Evolutionary conservation across 2,888 invertebrate species (phyloP).

Genomic region (Nipponacmea schrenckii): DNA sequence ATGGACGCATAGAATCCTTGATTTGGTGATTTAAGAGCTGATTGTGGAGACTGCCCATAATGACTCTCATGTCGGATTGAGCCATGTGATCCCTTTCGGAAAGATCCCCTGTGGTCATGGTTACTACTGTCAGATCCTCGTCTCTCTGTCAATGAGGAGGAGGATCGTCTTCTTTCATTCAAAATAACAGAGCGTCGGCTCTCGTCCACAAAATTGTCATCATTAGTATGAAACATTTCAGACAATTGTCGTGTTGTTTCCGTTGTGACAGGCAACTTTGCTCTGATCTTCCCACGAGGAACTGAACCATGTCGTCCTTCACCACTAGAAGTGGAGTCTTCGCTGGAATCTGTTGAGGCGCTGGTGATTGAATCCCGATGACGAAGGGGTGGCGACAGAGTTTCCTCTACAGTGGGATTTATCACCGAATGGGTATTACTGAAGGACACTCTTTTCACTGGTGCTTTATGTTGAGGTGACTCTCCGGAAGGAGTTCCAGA

Average conservation of each 20-base stretch:
- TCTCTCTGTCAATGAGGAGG: slow-evolving; percentile 30
- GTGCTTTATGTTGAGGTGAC: slow-evolving; percentile 41
- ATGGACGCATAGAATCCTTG: neutral
- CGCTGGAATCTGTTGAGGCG: slow-evolving; percentile 59
- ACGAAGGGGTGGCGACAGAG: slow-evolving; percentile 34
- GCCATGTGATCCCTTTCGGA: neutral
- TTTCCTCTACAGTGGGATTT: slow-evolving; percentile 46
- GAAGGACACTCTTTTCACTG: slow-evolving; percentile 60
- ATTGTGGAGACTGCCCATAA: neutral
- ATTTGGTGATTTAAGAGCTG: neutral
- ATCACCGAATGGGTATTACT: slow-evolving; percentile 60
- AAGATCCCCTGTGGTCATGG: slow-evolving; percentile 11
- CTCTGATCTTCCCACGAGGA: slow-evolving; percentile 49
- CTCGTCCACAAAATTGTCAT: slow-evolving; percentile 40
- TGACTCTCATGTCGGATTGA: neutral
- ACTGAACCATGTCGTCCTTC: slow-evolving; percentile 45
- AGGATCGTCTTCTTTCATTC: slow-evolving; percentile 17
- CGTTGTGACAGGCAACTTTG: slow-evolving; percentile 58
- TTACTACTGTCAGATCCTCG: slow-evolving; percentile 25
- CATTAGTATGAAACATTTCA: slow-evolving; percentile 58
- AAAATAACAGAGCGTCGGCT: slow-evolving; percentile 29
- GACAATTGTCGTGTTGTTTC: slow-evolving; percentile 59
- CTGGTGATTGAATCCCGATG: slow-evolving; percentile 61
- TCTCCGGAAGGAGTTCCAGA: slow-evolving; percentile 19
- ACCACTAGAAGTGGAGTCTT: slow-evolving; percentile 59